phyloP scores from a whole-genome alignment of 1,140 invertebrate genomes.

The Aphelenchoides fujianensis region DNA sequence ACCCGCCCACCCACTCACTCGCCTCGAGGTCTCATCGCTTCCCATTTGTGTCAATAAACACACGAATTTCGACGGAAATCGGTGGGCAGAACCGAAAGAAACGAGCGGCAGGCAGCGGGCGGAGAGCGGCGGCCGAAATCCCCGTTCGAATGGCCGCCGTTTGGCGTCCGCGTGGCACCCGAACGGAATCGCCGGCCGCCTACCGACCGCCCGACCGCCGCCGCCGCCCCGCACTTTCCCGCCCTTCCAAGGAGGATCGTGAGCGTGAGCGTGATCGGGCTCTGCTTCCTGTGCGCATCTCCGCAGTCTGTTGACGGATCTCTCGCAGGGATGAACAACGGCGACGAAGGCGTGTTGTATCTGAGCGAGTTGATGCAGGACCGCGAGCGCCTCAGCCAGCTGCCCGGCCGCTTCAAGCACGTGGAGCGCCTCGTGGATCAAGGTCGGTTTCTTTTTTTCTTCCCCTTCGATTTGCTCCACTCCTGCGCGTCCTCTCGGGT shows the following conservation, averaged over 20 bases:
- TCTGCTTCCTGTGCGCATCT: too few relatives aligned
- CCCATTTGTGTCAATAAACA: too few relatives aligned
- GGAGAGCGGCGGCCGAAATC: not conserved
- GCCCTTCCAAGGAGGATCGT: not conserved
- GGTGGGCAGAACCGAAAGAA: not conserved
- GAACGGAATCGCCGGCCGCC: not conserved
- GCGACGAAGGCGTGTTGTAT: too few relatives aligned
- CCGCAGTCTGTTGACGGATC: too few relatives aligned
- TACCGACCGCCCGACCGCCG: not conserved
- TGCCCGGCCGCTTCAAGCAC: slow-evolving; percentile 34
- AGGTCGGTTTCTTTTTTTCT: slow-evolving; percentile 28
- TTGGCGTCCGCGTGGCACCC: not conserved
- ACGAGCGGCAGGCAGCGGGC: not conserved
- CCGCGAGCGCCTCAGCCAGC: slow-evolving; percentile 14
- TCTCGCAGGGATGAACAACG: not conserved
- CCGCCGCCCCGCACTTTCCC: not conserved
- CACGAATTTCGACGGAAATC: too few relatives aligned
- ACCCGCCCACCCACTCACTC: not conserved
- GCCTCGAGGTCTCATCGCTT: too few relatives aligned
- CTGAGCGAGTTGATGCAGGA: slow-evolving; percentile 25
- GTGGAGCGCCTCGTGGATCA: slow-evolving; percentile 37
- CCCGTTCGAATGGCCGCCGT: not conserved
- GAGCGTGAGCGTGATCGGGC: not conserved
- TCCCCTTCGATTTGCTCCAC: too few relatives aligned
- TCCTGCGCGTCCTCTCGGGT: too few relatives aligned